Evolutionary conservation across 37 sponge, comb jelly and placozoan genomes (phyloP).

Genomic region (Halichondria panicea): DNA sequence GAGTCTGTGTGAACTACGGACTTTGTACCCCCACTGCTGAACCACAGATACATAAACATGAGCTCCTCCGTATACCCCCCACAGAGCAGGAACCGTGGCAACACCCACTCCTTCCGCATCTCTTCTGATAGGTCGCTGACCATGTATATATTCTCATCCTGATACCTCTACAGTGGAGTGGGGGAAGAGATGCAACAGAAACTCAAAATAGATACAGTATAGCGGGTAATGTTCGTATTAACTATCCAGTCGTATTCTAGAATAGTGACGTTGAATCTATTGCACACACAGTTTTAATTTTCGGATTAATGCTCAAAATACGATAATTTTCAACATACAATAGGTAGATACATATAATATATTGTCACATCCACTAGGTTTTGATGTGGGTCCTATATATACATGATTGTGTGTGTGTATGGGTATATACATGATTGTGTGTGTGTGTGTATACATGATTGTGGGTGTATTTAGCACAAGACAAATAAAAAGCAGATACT

Average conservation of each 20-base stretch:
- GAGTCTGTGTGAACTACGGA: slow-evolving; percentile 75
- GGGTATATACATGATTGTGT: neutral
- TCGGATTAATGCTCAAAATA: no score
- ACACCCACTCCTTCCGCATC: slow-evolving; percentile 58
- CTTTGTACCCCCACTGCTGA: slow-evolving; percentile 88
- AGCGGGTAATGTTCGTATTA: no score
- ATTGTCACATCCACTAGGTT: no score
- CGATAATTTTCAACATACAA: no score
- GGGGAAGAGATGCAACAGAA: no score
- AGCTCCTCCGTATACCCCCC: slow-evolving; percentile 65
- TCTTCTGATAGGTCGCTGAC: slow-evolving; percentile 29
- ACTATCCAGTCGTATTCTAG: no score
- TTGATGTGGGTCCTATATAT: no score
- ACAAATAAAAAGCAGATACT: neutral
- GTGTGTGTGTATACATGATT: neutral
- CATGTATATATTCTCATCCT: slow-evolving; percentile 54
- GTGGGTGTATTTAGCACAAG: neutral
- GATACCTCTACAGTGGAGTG: slow-evolving; percentile 42
- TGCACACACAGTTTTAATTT: no score
- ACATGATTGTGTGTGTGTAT: neutral
- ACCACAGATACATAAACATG: slow-evolving; percentile 52
- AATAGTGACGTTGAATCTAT: no score
- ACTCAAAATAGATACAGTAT: no score
- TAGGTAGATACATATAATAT: no score
- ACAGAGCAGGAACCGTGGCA: slow-evolving; percentile 60